Evolutionary conservation across 1,140 invertebrate species (phyloP).

Genomic region (Megathymus violae): DNA sequence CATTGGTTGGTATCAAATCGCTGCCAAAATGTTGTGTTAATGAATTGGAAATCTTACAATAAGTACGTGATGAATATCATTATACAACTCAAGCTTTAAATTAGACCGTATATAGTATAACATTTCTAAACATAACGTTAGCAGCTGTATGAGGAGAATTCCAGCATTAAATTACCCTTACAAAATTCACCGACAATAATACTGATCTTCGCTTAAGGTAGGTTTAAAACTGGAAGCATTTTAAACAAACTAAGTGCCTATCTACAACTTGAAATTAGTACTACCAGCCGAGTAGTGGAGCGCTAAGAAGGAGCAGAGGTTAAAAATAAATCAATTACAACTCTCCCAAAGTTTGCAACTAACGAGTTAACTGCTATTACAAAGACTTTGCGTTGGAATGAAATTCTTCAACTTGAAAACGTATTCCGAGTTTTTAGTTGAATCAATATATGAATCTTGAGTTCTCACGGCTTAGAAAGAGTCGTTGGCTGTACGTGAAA

Average conservation of each 20-base stretch:
- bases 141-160: too few species aligned
- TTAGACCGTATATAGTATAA: too few species aligned
- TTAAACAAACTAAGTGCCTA: not conserved
- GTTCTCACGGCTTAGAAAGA: slow-evolving; percentile 21
- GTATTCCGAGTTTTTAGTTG: slow-evolving; percentile 17
- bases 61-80: too few species aligned
- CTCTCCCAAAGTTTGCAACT: slow-evolving; percentile 28
- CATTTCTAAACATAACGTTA: too few species aligned
- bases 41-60: too few species aligned
- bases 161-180: too few species aligned
- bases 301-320: slow-evolving; percentile 7
- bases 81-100: too few species aligned
- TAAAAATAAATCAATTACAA: slow-evolving; percentile 40
- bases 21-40: too few species aligned
- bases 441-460: slow-evolving; percentile 34
- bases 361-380: slow-evolving; percentile 41
- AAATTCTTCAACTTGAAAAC: slow-evolving; percentile 42
- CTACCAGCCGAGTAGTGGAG: not conserved
- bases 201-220: not conserved
- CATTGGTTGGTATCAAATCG: too few species aligned
- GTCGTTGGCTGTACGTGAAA: slow-evolving; percentile 7
- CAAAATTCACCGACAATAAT: not conserved
- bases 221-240: not conserved
- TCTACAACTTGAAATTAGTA: not conserved
- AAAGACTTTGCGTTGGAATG: slow-evolving; percentile 44